Conservation (phyloP, 2,797 vertebrate species). For the Aulostomus chinensis region DNA sequence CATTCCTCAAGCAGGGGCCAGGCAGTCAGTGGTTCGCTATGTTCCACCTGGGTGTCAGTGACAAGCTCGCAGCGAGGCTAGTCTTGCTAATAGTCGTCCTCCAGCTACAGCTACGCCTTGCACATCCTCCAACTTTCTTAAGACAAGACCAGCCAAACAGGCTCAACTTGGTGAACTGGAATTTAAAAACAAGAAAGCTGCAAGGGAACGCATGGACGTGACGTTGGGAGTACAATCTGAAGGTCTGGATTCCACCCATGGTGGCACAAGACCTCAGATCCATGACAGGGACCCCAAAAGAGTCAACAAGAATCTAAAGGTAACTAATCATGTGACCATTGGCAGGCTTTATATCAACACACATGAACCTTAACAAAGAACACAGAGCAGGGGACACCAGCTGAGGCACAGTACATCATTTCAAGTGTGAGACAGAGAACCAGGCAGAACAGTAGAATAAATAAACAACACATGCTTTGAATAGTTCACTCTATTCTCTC, state of each 20-base stretch:
- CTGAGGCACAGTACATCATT: background rate
- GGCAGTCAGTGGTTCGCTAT: constrained; percentile 54
- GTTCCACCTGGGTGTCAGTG: constrained; percentile 66
- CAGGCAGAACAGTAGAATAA: constrained; percentile 17
- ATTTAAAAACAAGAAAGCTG: constrained; percentile 10
- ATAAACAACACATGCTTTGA: too few species aligned
- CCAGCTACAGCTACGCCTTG: constrained; percentile 5
- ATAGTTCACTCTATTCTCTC: too few species aligned
- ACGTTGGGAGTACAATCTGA: constrained; percentile 29
- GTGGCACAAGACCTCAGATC: constrained; percentile 19
- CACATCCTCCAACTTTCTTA: constrained; percentile 14
- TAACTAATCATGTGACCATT: constrained; percentile 29
- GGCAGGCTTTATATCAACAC: background rate
- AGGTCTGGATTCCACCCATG: constrained; percentile 20
- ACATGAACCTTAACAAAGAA: background rate
- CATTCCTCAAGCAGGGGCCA: constrained; percentile 41
- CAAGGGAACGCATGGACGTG: constrained; percentile 37
- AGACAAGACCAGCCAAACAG: constrained; percentile 9
- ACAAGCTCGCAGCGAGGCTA: constrained; percentile 10
- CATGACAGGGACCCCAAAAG: constrained; percentile 57
- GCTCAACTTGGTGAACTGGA: constrained; percentile 29
- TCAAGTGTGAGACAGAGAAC: background rate
- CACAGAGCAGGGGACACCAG: background rate
- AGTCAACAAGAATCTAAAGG: constrained; percentile 62
- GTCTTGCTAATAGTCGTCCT: constrained; percentile 9